Evolutionary conservation across 2,113 vertebrate genomes (phyloP), one percentile per base, ranked within the genome.

Genomic region (Okapia johnstoni): DNA sequence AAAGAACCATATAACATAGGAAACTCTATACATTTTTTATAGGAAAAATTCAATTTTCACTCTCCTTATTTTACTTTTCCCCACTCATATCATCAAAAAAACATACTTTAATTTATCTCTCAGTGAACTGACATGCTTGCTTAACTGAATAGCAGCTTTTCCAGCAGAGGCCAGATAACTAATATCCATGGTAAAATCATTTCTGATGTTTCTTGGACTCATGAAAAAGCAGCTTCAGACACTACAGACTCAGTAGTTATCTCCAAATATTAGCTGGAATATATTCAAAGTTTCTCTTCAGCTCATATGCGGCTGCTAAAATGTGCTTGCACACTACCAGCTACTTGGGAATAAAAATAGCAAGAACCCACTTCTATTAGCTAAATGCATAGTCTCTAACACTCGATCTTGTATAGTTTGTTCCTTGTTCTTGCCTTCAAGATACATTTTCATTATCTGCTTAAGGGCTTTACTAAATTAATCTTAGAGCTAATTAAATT

Each of bases 81-180:
- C 86, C 33, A 52, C 58, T n/a, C 57, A 85, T 95, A 96, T 77
- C 96, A 97, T 97, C 88, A 96, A 90, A 96, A 97, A 97, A 81
- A 58, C 85, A 93, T 55, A 94, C 89, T 97, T 93, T 96, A 96
- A 96, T 94, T 96, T 96, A 96, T 90, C 30, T 97, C 81, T 90
- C 73, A 61, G 46, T 81, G 77, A 93, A 80, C 40, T 46, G 52
- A 89, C 89, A 77, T 40, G 79, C 88, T 94, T 97, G 46, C 95
- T 90, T 98, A 48, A 88, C 81, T 52, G 94, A 95, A 93, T 33
- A 92, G 60, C 66, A 90, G 73, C 33, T 96, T 55, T 48, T 21
- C 57, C 17, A 15, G 61, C 60, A 88, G 30, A 93, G 73, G 17
- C 90, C 79, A 57, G 86, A 92, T 94, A 98, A 93, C 17, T 91